These are phyloP conservation scores for Crossocerus cetratus DNA, from an alignment of 2,888 invertebrate genomes.

Conservation along the genomic window DNA sequence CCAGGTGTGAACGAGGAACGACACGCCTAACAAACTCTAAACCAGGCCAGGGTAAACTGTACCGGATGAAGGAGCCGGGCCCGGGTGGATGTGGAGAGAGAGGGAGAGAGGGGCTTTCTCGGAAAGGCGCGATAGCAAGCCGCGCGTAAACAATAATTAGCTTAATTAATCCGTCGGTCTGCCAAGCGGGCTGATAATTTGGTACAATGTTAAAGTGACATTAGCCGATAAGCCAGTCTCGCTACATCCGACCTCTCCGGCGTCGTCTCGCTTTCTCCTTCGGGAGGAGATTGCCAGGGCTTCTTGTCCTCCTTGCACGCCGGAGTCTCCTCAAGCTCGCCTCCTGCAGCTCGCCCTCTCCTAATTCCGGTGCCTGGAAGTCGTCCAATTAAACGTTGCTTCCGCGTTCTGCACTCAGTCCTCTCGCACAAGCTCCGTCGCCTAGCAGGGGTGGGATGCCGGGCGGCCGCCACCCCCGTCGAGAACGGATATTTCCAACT, in stretches of 20 bases:
- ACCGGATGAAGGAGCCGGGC: conserved; percentile 53
- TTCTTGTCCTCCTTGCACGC: background rate
- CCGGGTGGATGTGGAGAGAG: conserved; percentile 35
- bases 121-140: conserved; percentile 14
- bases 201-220: conserved; percentile 62
- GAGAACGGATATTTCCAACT: conserved; percentile 60
- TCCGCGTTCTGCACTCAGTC: conserved; percentile 26
- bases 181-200: conserved; percentile 61
- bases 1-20: conserved; percentile 36
- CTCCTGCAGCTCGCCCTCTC: conserved; percentile 15
- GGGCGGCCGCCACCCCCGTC: conserved; percentile 16
- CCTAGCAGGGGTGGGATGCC: background rate
- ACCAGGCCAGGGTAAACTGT: conserved; percentile 37
- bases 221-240: conserved; percentile 60
- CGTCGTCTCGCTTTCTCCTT: too few species aligned
- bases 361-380: conserved; percentile 60
- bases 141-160: conserved; percentile 67
- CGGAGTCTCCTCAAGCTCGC: background rate
- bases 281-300: background rate
- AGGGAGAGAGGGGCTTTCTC: conserved; percentile 16
- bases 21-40: conserved; percentile 16
- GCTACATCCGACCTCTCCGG: conserved; percentile 13
- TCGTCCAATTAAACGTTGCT: conserved; percentile 67
- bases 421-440: conserved; percentile 7
- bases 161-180: conserved; percentile 68